phyloP scores from a whole-genome alignment of 2,113 vertebrate genomes.

The Sialia sialis region DNA sequence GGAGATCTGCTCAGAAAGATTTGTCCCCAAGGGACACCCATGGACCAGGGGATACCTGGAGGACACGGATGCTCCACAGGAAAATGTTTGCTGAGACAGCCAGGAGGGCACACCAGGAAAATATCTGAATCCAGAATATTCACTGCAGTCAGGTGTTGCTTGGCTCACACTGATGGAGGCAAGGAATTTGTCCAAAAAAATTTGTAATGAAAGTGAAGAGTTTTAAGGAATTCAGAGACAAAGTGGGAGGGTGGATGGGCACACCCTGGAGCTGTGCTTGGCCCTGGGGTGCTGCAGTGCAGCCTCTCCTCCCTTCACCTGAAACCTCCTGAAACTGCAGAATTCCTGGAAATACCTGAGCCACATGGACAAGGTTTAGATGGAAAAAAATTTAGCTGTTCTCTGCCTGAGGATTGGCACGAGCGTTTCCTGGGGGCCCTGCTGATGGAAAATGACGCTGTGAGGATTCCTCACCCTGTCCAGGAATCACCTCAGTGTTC shows the following conservation, averaged over 20 bases:
- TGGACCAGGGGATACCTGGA: not conserved
- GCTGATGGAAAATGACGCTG: not conserved
- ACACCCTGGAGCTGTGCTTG: fast-evolving
- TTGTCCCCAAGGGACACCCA: not conserved
- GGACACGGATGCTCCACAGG: not conserved
- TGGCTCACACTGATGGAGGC: not conserved
- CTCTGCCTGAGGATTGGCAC: not conserved
- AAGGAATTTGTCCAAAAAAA: not conserved
- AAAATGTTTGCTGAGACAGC: not conserved
- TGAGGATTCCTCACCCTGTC: not conserved
- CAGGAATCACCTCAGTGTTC: too few species aligned
- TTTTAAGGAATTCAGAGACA: not conserved
- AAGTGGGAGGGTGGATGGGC: not conserved
- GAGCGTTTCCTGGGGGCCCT: not conserved
- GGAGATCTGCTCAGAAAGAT: not conserved
- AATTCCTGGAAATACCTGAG: not conserved
- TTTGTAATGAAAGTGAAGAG: not conserved
- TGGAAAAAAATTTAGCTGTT: not conserved
- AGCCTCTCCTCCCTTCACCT: not conserved
- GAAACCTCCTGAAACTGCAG: not conserved
- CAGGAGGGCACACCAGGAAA: not conserved
- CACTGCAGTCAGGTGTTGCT: not conserved
- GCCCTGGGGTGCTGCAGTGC: fast-evolving
- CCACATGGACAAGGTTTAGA: not conserved
- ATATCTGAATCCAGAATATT: not conserved